Percentiles rank a stretch among this genome's conserved stretches.
Evolutionary conservation across 2,113 vertebrate species (phyloP).

Genomic region (Ploceus nigricollis): DNA sequence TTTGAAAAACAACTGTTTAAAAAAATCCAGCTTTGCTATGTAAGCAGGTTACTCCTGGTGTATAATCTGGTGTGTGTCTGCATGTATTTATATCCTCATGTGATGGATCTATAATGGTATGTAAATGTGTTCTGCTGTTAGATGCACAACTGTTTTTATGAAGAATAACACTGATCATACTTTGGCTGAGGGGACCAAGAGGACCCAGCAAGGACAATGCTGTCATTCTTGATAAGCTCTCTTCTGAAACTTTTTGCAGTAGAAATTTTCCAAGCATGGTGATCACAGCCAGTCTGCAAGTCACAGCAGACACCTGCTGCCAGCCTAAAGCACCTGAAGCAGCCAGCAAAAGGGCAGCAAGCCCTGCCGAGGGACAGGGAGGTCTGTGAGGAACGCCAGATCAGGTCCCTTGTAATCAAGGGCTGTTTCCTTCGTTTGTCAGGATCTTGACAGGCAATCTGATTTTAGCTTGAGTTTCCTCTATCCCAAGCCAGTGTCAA

Average conservation of each 20-base stretch:
- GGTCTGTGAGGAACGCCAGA: neutral
- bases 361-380: neutral
- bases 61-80: neutral
- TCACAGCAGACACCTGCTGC: neutral
- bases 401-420: neutral
- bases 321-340: neutral
- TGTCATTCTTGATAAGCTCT: neutral
- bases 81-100: no score
- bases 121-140: neutral
- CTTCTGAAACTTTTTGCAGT: neutral
- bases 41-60: neutral
- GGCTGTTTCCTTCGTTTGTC: neutral
- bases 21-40: neutral
- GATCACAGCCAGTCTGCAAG: neutral
- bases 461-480: constrained; percentile 29
- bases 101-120: neutral
- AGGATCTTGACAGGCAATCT: constrained; percentile 14
- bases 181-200: neutral
- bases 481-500: constrained; percentile 47
- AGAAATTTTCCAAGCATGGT: neutral
- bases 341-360: neutral
- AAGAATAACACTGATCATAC: neutral
- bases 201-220: no score
- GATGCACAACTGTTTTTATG: neutral
- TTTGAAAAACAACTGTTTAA: fast-evolving